These are phyloP conservation scores for Batillaria attramentaria DNA, from an alignment of 1,140 invertebrate species.

Conservation along the genomic window DNA sequence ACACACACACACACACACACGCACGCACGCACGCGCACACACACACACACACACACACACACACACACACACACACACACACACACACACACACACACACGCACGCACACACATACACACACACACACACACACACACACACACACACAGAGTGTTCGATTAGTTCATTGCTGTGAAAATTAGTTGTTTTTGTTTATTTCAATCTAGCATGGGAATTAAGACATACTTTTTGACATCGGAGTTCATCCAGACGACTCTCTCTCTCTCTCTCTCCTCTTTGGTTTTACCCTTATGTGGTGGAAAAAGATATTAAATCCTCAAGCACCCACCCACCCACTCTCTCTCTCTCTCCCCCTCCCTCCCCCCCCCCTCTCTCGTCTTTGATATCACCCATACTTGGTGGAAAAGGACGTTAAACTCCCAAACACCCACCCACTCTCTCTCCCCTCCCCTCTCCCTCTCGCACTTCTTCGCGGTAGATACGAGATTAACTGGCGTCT, in stretches of 20 bases:
- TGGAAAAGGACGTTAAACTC: too few relatives aligned
- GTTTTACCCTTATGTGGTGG: too few relatives aligned
- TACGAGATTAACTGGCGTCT: too few relatives aligned
- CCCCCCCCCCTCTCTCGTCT: too few relatives aligned
- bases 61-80: constrained; percentile 2
- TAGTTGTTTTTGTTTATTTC: too few relatives aligned
- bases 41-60: constrained; percentile 2
- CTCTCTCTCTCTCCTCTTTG: constrained; percentile 24
- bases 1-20: constrained; percentile 2
- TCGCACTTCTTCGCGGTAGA: too few relatives aligned
- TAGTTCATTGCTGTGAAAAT: background rate
- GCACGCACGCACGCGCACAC: background rate
- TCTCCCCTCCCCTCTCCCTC: too few relatives aligned
- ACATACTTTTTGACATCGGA: constrained; percentile 31
- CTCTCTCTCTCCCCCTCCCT: too few relatives aligned
- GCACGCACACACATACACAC: background rate
- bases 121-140: constrained; percentile 2
- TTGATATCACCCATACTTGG: too few relatives aligned
- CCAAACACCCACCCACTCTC: too few relatives aligned
- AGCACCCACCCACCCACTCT: too few relatives aligned
- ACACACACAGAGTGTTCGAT: background rate
- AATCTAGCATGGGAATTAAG: background rate
- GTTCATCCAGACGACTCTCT: constrained; percentile 8
- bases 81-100: constrained; percentile 2
- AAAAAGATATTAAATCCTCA: too few relatives aligned